Conservation (phyloP, 2,113 vertebrate species). For the Callionymus lyra region DNA sequence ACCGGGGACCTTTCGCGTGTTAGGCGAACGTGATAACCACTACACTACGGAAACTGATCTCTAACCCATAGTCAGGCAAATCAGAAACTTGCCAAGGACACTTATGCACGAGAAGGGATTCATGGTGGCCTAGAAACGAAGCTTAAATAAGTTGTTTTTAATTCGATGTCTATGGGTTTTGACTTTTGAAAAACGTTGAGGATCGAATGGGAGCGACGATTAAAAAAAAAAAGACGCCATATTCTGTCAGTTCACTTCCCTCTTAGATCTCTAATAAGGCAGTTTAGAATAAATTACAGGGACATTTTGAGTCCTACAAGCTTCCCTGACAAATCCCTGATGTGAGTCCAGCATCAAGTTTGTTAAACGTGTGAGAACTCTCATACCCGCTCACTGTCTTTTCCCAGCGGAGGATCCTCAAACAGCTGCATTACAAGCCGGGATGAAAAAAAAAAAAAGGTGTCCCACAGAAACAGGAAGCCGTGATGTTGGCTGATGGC, state of each 20-base stretch:
- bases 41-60: slow-evolving; percentile 55
- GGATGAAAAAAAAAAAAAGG: slow-evolving; percentile 54
- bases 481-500: slow-evolving; percentile 58
- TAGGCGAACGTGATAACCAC: slow-evolving; percentile 63
- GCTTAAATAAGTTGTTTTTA: too few species aligned
- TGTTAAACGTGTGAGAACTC: slow-evolving; percentile 40
- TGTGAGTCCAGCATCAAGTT: slow-evolving; percentile 20
- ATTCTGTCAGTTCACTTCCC: slow-evolving; percentile 31
- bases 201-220: too few species aligned
- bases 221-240: too few species aligned
- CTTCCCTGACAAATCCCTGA: too few species aligned
- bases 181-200: too few species aligned
- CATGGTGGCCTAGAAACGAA: too few species aligned
- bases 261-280: slow-evolving; percentile 23
- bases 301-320: slow-evolving; percentile 9
- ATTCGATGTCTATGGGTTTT: too few species aligned
- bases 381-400: slow-evolving; percentile 37
- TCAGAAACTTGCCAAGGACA: too few species aligned
- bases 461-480: slow-evolving; percentile 61
- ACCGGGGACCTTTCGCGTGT: slow-evolving; percentile 62
- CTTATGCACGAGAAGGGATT: too few species aligned
- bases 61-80: too few species aligned
- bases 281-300: slow-evolving; percentile 22
- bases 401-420: slow-evolving; percentile 37
- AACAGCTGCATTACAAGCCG: slow-evolving; percentile 58